Evolutionary conservation across 1,140 invertebrate species (phyloP).

Genomic region (Orchesella cincta): DNA sequence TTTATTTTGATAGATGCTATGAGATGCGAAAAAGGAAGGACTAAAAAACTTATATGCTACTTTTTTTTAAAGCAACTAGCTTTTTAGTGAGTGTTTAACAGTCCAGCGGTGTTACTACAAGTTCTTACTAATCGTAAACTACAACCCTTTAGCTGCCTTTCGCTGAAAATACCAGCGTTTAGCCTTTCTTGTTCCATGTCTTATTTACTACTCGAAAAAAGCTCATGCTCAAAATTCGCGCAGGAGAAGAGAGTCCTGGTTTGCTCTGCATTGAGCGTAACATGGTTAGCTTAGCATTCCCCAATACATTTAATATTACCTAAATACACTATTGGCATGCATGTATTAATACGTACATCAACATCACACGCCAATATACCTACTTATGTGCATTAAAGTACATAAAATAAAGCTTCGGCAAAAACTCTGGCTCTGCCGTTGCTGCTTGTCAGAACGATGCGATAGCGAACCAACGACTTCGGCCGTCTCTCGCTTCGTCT

Average conservation of each 20-base stretch:
- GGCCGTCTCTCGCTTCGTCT: background rate
- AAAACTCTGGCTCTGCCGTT: background rate
- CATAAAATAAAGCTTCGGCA: background rate
- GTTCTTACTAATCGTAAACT: no score
- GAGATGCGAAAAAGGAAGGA: no score
- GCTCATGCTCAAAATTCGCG: background rate
- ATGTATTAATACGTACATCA: background rate
- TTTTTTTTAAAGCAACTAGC: no score
- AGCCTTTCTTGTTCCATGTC: background rate
- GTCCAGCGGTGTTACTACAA: no score
- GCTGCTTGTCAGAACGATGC: background rate
- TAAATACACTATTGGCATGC: slow-evolving; percentile 3
- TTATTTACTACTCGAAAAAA: background rate
- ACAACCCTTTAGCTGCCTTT: background rate
- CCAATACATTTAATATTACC: background rate
- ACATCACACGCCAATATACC: slow-evolving; percentile 1
- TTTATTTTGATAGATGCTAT: no score
- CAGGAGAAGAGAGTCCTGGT: background rate
- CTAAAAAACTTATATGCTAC: no score
- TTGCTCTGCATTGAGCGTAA: no score
- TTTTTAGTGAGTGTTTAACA: no score
- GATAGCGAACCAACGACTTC: background rate
- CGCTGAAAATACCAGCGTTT: background rate
- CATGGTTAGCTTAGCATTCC: background rate
- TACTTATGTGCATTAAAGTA: slow-evolving; percentile 12